Evolutionary conservation across 37 sponge, comb jelly and placozoan species (phyloP), one percentile per base, ranked within the genome.

Genomic region (Sycon ciliatum): DNA sequence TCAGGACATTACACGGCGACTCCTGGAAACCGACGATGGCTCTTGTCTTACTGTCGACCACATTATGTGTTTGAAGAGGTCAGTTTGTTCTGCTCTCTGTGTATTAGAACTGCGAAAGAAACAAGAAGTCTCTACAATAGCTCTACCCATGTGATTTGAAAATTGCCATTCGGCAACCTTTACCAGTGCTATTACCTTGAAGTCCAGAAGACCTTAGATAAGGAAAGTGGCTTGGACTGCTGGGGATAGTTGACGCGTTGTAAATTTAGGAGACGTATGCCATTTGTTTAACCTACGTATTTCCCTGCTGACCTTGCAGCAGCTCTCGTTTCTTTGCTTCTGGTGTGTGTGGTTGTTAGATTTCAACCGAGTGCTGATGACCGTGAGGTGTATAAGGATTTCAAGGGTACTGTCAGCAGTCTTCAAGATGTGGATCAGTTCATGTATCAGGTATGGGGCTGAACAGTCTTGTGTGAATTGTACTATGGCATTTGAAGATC

Each of bases 311-410:
- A n/a, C n/a, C n/a, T n/a, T n/a, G n/a, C n/a, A n/a, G n/a, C n/a
- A n/a, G n/a, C n/a, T n/a, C n/a, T n/a, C n/a, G n/a, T n/a, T n/a
- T n/a, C n/a, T n/a, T n/a, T n/a, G n/a, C n/a, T n/a, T n/a, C n/a
- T n/a, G n/a, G n/a, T n/a, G n/a, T n/a, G n/a, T n/a, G n/a, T n/a
- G n/a, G n/a, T n/a, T n/a, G n/a, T n/a, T n/a, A 89, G 90, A 61
- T 85, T 78, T 75, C 90, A 89, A 30, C 90, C 90, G 36, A 73
- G 71, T 53, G 77, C 78, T 3, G 90, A 89, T 49, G 90, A 89
- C 3, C 78, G 52, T 23, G 90, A 85, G 38, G 46, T 84, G 76
- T 89, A 77, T 67, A 89, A 78, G 42, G 84, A 76, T 27, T 89
- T 74, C 39, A 79, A 71, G 13, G 89, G 76, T 4, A 81, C 84